Evolutionary conservation across 2,888 invertebrate genomes (phyloP).

Genomic region (Nomada fucata): DNA sequence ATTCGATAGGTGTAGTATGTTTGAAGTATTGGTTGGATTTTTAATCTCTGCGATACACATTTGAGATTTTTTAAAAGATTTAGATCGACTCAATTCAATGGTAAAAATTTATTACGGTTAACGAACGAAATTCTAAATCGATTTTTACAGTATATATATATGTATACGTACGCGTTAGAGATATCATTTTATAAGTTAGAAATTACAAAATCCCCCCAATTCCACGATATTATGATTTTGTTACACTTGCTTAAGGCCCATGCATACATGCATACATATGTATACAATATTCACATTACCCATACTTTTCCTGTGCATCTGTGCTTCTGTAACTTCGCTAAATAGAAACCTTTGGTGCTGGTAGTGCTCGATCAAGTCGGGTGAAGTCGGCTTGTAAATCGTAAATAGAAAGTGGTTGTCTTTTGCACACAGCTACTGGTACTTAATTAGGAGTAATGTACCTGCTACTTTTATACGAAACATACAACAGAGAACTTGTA

Average conservation of each 20-base stretch:
- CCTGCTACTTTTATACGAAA: conserved; percentile 9
- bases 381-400: conserved; percentile 37
- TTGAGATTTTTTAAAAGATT: not conserved
- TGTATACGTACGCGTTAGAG: no score
- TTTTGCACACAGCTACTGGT: conserved; percentile 30
- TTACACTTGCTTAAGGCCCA: not conserved
- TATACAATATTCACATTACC: conserved; percentile 2
- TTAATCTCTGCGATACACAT: not conserved
- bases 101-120: not conserved
- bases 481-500: not conserved
- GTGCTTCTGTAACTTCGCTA: not conserved
- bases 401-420: conserved; percentile 48
- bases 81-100: not conserved
- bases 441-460: conserved; percentile 35
- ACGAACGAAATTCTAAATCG: conserved; percentile 2
- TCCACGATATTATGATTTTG: not conserved
- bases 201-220: not conserved
- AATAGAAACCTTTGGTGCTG: conserved; percentile 23
- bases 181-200: not conserved
- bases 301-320: not conserved
- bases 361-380: conserved; percentile 10
- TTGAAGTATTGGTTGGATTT: not conserved
- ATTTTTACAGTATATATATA: not conserved
- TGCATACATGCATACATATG: not conserved
- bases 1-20: not conserved